phyloP scores from a whole-genome alignment of 2,888 invertebrate species.

The Cyclophora punctaria region DNA sequence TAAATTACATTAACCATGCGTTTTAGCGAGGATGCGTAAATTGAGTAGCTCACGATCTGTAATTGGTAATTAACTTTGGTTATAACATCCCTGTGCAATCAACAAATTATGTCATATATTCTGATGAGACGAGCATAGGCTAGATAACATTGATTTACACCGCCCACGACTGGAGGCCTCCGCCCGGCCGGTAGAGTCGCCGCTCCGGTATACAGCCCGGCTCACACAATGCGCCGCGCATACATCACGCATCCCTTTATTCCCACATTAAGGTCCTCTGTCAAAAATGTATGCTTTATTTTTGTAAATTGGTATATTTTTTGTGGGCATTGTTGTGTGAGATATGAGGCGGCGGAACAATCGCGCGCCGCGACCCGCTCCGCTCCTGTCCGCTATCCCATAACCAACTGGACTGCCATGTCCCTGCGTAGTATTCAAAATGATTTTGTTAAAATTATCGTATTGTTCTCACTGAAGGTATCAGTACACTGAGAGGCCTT shows the following conservation, averaged over 20 bases:
- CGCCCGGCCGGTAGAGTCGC: slow-evolving; percentile 2
- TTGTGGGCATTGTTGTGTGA: slow-evolving; percentile 23
- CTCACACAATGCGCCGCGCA: slow-evolving; percentile 25
- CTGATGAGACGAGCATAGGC: slow-evolving; percentile 6
- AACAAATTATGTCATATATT: no score
- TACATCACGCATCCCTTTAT: slow-evolving; percentile 42
- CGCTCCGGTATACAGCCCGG: slow-evolving; percentile 11
- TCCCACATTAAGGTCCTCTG: slow-evolving; percentile 38
- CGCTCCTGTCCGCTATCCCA: not conserved
- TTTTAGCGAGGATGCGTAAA: no score
- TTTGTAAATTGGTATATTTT: slow-evolving; percentile 25
- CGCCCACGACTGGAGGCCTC: slow-evolving; percentile 15
- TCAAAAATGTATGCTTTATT: slow-evolving; percentile 29
- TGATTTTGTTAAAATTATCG: not conserved
- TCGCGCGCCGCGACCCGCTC: slow-evolving; percentile 6
- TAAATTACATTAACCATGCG: no score
- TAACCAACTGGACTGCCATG: no score
- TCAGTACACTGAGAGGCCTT: no score
- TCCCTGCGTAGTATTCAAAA: no score
- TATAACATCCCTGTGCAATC: no score
- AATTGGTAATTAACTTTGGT: no score
- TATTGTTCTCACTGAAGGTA: no score
- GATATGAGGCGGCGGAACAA: slow-evolving; percentile 14
- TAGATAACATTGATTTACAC: slow-evolving; percentile 41
- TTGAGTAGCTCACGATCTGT: no score